Evolutionary conservation across 2,888 invertebrate species (phyloP).

Genomic region (Podabrus alpinus): DNA sequence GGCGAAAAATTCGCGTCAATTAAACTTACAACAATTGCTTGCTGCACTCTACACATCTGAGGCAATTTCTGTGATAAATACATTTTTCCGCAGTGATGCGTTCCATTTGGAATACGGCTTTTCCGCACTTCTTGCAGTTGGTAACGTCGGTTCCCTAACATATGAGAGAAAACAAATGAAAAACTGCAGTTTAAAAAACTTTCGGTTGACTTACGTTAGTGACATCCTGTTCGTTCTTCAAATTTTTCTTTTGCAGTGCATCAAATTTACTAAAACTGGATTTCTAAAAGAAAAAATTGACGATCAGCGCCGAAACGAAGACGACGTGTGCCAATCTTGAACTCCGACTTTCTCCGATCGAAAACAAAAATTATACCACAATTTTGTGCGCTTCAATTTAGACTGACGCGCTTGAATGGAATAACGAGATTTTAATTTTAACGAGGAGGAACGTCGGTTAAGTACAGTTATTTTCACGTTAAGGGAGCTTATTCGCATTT

Average conservation of each 20-base stretch:
- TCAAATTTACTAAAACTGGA: slow-evolving; percentile 79
- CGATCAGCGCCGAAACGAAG: neutral
- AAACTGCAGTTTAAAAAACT: neutral
- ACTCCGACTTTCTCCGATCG: neutral
- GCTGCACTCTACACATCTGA: slow-evolving; percentile 90
- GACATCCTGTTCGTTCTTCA: neutral
- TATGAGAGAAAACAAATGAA: slow-evolving; percentile 21
- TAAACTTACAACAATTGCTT: slow-evolving; percentile 84
- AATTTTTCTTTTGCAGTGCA: slow-evolving; percentile 68
- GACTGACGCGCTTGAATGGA: no score
- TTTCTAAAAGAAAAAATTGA: slow-evolving; percentile 58
- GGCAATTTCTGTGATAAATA: slow-evolving; percentile 94
- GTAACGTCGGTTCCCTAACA: slow-evolving; percentile 50
- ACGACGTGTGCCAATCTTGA: neutral
- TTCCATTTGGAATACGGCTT: slow-evolving; percentile 96
- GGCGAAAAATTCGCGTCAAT: neutral
- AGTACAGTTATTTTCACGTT: no score
- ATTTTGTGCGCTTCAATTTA: no score
- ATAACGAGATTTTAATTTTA: no score
- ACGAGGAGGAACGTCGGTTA: no score
- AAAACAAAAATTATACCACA: neutral
- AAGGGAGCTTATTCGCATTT: no score
- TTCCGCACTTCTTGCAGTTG: slow-evolving; percentile 80
- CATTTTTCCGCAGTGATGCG: slow-evolving; percentile 89
- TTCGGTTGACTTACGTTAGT: neutral